Conservation (phyloP, 2,888 invertebrate species). For the Drosophila imparisetae region DNA sequence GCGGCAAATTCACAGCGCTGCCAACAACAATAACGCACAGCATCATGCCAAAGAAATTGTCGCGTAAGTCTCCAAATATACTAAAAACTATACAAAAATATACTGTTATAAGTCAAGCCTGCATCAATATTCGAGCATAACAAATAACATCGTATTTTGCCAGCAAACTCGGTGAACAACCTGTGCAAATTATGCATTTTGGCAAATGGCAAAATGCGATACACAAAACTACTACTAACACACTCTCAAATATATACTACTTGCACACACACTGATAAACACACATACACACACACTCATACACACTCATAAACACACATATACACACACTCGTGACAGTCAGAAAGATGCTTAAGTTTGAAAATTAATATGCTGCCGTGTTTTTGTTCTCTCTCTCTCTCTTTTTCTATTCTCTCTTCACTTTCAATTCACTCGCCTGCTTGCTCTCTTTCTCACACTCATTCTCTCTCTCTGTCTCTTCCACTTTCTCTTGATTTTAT, state of each 20-base stretch:
- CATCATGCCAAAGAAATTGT: conserved; percentile 74
- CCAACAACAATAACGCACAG: conserved; percentile 60
- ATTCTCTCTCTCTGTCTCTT: not conserved
- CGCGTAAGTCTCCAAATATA: conserved; percentile 58
- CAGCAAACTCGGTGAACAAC: not conserved
- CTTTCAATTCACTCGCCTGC: conserved; percentile 6
- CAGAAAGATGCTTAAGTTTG: conserved; percentile 16
- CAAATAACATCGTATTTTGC: not conserved
- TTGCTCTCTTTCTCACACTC: conserved; percentile 4
- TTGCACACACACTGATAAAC: not conserved
- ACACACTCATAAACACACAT: not conserved
- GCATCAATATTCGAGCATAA: not conserved
- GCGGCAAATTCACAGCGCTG: conserved; percentile 59
- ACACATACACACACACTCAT: not conserved
- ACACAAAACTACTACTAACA: conserved; percentile 2
- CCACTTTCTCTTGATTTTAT: not conserved
- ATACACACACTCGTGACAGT: conserved; percentile 4
- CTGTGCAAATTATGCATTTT: not conserved
- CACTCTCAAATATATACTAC: not conserved
- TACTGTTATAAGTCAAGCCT: not conserved
- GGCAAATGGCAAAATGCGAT: not conserved
- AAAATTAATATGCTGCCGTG: conserved; percentile 52
- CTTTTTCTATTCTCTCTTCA: conserved; percentile 11
- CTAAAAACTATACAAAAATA: not conserved
- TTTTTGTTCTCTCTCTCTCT: conserved; percentile 40